Base-by-base conservation (phyloP, 2,888 invertebrate genomes). In the Lacanobia oleracea region DNA sequence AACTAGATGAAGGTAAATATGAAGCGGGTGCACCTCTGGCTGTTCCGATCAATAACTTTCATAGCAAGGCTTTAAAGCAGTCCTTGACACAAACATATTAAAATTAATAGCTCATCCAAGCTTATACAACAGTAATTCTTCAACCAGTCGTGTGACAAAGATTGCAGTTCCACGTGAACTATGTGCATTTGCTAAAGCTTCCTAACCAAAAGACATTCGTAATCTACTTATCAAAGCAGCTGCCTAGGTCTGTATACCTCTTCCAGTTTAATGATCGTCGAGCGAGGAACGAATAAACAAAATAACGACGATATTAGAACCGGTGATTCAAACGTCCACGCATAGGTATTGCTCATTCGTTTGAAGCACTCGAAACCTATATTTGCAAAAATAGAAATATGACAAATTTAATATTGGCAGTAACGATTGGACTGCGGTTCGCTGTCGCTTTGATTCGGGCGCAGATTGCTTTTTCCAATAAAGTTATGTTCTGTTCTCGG, bases 351-450 rank as follows among this genome's bases (percentile, higher is more conserved):
- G 77, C 66, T 77, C 51, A 72, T 56, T 67, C 72, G 78, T 69
- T 60, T 53, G 40, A 43, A 53, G 78, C 3, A 64, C 73, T 77
- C 72, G 79, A 81, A 81, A 81, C 82, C 77, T 73, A 77, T 81
- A 72, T 81, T 73, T 48, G 66, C 50, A 50, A 77, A 81, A 80
- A 80, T 81, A 80, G 79, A 60, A 73, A 54, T 65, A 57, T 80
- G 77, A 80, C 82, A 73, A 80, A 80, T 48, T 40, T 1, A 37
- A 63, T 59, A 21, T 68, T 59, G 62, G 76, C 54, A 48, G 67
- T 45, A 67, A 61, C 21, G 27, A 50, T 54, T 43, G 8, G 45
- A 16, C n/a, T 43, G 18, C 33, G 45, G 23, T 21, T 40, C 4
- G 16, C 7, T 51, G 43, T 27, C 27, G 33, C 56, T 43, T 57